Conservation (phyloP, 2,113 vertebrate genomes). For the Plectropomus leopardus region DNA sequence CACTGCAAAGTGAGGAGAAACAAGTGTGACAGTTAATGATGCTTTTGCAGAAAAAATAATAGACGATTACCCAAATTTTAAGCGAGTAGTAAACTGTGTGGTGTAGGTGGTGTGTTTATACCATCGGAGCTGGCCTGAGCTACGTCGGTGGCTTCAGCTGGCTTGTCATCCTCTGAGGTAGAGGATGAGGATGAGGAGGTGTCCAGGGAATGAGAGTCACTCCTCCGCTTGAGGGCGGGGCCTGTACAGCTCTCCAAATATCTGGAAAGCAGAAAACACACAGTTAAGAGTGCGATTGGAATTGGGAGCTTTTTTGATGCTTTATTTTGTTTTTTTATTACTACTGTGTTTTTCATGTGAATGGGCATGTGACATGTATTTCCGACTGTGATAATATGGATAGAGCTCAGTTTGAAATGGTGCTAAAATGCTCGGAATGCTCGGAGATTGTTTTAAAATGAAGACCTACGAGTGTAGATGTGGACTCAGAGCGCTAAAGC, state of each 20-base stretch:
- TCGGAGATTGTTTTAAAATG: too few relatives aligned
- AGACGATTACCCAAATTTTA: not conserved
- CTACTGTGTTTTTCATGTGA: too few relatives aligned
- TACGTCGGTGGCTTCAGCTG: conserved; percentile 59
- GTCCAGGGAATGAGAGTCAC: conserved; percentile 82
- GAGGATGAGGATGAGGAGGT: conserved; percentile 88
- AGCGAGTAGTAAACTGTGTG: not conserved
- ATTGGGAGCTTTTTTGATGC: not conserved
- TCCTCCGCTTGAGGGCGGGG: conserved; percentile 90
- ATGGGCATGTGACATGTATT: too few relatives aligned
- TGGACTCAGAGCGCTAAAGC: too few relatives aligned
- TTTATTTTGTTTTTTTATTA: too few relatives aligned
- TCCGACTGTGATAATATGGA: too few relatives aligned
- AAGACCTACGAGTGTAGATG: too few relatives aligned
- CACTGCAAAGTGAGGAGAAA: conserved; percentile 62
- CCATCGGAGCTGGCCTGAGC: conserved; percentile 74
- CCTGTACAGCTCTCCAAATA: conserved; percentile 90
- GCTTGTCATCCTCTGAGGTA: conserved; percentile 88
- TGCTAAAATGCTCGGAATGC: too few relatives aligned
- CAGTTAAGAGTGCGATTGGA: not conserved
- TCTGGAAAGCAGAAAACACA: conserved; percentile 69
- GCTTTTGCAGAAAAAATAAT: not conserved
- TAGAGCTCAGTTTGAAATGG: too few relatives aligned
- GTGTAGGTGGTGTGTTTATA: conserved; percentile 65
- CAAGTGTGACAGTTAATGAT: not conserved